A percentile compares a stretch with the other conserved stretches of the same genome.
These are phyloP conservation scores for Brevimyrus niger DNA, from an alignment of 2,113 vertebrate species.

Conservation along the genomic window DNA sequence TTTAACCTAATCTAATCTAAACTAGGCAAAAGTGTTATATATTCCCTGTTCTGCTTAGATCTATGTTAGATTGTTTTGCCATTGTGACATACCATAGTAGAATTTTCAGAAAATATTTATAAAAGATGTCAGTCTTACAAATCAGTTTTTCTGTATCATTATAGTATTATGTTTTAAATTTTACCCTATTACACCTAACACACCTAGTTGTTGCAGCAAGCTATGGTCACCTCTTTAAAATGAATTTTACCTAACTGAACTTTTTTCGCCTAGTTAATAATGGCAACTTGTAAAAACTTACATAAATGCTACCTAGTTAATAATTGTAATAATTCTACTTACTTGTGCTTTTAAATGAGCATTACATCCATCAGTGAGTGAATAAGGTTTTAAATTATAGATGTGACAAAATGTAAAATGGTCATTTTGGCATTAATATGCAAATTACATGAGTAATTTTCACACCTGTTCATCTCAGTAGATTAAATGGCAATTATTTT, in stretches of 20 bases:
- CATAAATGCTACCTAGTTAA: not conserved
- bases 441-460: conserved; percentile 16
- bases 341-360: not conserved
- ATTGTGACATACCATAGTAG: not conserved
- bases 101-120: not conserved
- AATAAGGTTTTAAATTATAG: not conserved
- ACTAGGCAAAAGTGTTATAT: not conserved
- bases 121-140: not conserved
- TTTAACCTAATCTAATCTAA: not conserved
- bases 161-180: not conserved
- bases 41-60: not conserved
- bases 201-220: not conserved
- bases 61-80: not conserved
- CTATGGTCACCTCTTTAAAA: not conserved
- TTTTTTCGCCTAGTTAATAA: not conserved
- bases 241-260: not conserved
- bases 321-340: not conserved
- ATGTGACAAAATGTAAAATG: not conserved
- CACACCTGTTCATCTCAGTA: conserved; percentile 13
- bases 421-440: conserved; percentile 7
- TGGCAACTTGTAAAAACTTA: not conserved
- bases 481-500: conserved; percentile 25
- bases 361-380: not conserved
- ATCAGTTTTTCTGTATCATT: not conserved
- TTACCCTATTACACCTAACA: not conserved